Evolutionary conservation across 2,113 vertebrate genomes (phyloP), one percentile per base, ranked within the genome.

Genomic region (Tragulus kanchil): DNA sequence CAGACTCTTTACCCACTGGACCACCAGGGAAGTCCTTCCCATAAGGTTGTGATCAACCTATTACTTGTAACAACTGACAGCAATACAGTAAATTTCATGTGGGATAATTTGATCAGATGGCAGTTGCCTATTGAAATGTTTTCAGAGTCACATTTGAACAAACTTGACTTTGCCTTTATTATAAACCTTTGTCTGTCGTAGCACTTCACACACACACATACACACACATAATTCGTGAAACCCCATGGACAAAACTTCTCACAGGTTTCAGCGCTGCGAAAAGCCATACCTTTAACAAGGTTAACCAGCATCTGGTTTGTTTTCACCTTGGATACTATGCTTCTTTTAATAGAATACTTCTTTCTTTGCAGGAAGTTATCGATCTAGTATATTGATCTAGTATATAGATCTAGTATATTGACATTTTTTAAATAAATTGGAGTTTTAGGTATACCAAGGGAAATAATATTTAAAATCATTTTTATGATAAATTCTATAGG

Each of bases 401-500:
- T 36, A 36, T 36, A 83, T 28, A 75, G 28, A 5, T 61, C 52
- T 85, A 50, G 26, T 42, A 31, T 67, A 45, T 58, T 90, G 62
- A 81, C 45, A 16, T 19, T 94, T 78, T 94, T 78, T 8, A 59
- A 58, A 45, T 28, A 64, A 81, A 45, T 52, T 58, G 17, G 77
- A 83, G 2, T 87, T 87, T 90, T 85, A 92, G 82, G 52, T 73
- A 61, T 75, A 45, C 10, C 7, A 36, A 7, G 36, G 19, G 56
- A 75, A 69, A 62, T 36, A 56, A 87, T n/a, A 73, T 28, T 85
- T 75, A 54, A 88, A 61, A 94, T 64, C n/a, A 86, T 78, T 65
- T 78, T 25, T 73, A 50, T 48, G 48, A 31, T 50, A 65, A 91
- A 77, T 45, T 92, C 36, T 13, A 23, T 11, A 91, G 16, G 48